A percentile compares a stretch with the other conserved stretches of the same genome.
phyloP scores from a whole-genome alignment of 1,140 invertebrate species.

The Euwallacea fornicatus region DNA sequence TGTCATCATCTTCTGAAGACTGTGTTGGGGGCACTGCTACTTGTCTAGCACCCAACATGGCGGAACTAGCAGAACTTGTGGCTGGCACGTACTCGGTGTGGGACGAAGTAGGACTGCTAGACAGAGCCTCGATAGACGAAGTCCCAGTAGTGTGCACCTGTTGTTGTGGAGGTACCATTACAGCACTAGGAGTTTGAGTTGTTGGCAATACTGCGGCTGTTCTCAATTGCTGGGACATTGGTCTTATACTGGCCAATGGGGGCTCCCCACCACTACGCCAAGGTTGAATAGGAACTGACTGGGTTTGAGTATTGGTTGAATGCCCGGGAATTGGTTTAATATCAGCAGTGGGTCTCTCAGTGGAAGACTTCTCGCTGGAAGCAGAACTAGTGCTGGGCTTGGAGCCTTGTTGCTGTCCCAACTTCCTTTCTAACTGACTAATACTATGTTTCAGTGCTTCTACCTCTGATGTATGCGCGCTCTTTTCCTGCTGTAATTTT shows the following conservation, averaged over 20 bases:
- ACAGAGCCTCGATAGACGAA: slow-evolving; percentile 58
- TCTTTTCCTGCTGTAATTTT: slow-evolving; percentile 64
- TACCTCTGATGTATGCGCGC: slow-evolving; percentile 67
- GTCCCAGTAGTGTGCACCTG: slow-evolving; percentile 63
- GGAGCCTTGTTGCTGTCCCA: slow-evolving; percentile 69
- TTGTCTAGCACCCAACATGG: slow-evolving; percentile 57
- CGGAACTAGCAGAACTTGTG: slow-evolving; percentile 61
- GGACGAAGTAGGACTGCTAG: slow-evolving; percentile 62
- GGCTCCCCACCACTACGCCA: slow-evolving; percentile 69
- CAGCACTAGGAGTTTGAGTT: slow-evolving; percentile 55
- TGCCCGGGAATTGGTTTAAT: slow-evolving; percentile 87
- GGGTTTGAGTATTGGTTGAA: slow-evolving; percentile 53
- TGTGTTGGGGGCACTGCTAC: slow-evolving; percentile 54
- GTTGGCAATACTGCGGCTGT: slow-evolving; percentile 81
- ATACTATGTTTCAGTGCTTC: slow-evolving; percentile 74
- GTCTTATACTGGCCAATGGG: slow-evolving; percentile 87
- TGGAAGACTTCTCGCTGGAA: slow-evolving; percentile 67
- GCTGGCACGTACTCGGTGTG: slow-evolving; percentile 73
- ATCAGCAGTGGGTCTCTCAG: slow-evolving; percentile 85
- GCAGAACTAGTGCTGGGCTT: slow-evolving; percentile 67
- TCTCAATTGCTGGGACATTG: slow-evolving; percentile 76
- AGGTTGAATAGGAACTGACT: slow-evolving; percentile 61
- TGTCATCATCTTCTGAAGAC: slow-evolving; percentile 51
- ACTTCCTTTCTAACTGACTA: slow-evolving; percentile 75
- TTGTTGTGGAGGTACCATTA: slow-evolving; percentile 66